Base-by-base conservation (phyloP, 2,113 vertebrate species). In the Phalacrocorax brasilianus region DNA sequence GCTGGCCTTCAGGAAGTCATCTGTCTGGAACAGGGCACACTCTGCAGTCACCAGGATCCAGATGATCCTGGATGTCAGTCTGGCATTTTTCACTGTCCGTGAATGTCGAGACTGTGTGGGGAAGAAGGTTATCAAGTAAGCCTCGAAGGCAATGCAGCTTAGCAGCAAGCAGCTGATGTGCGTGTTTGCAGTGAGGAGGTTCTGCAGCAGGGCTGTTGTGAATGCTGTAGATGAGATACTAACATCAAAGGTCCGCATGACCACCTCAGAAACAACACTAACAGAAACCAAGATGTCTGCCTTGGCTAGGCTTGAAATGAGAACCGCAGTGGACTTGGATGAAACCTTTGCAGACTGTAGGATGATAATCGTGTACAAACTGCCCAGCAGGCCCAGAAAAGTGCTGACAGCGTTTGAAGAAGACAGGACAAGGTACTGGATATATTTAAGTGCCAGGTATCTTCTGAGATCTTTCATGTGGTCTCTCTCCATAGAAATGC, bases 371-470 rank as follows among this genome's bases (percentile, higher is more conserved):
- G 97, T 85, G 38, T 97, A 96, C 2, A 93, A n/a, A 53, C 98
- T 99, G 91, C 97, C 97, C 90, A 97, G 61, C 44, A 98, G 96
- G 16, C 98, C 98, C 90, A 98, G 82, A 12, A 96, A n/a, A 28
- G 98, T 96, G 83, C 98, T 94, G 58, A 97, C 14, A 7, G 76
- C 12, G 0, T 95, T 97, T 9, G 97, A 87, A 28, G 96, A 97
- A 6, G 98, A 98, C 67, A 98, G 94, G 85, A 99, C 88, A 22
- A 99, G 95, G 91, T 98, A 98, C 2, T 98, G 98, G 89, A 98
- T 89, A 12, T 98, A 98, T 94, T 98, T 99, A 73, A 98, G 95
- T 38, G 97, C 92, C 32, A 99, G 78, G 92, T 98, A 98, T 47
- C 97, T 95, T 30, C 97, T 95, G 32, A 99, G 95, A 79, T 98